phyloP scores from a whole-genome alignment of 1,140 invertebrate species.

The Scaptodrosophila lebanonensis region DNA sequence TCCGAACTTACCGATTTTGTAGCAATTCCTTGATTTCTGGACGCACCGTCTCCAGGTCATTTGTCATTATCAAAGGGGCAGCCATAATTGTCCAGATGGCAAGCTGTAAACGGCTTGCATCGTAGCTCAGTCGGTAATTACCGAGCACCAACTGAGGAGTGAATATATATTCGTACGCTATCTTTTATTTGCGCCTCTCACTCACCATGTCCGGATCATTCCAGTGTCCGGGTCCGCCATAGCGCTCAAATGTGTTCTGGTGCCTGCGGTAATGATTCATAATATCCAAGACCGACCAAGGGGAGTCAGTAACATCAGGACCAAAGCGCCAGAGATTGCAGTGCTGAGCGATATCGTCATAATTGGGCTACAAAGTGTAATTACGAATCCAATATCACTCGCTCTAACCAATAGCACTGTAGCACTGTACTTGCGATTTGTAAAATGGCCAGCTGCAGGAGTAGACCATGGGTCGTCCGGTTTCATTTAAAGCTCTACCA shows the following conservation, averaged over 20 bases:
- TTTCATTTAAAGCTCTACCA: slow-evolving; percentile 39
- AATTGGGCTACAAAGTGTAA: slow-evolving; percentile 89
- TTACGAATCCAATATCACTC: background rate
- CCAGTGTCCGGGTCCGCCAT: slow-evolving; percentile 96
- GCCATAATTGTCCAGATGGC: slow-evolving; percentile 98
- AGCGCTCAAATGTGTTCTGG: slow-evolving; percentile 89
- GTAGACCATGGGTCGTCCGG: slow-evolving; percentile 87
- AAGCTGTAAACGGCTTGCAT: slow-evolving; percentile 97
- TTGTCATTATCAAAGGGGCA: slow-evolving; percentile 97
- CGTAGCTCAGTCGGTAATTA: slow-evolving; percentile 95
- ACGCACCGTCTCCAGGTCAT: slow-evolving; percentile 92
- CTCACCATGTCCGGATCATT: slow-evolving; percentile 98
- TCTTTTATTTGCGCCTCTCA: no score
- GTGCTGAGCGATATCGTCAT: slow-evolving; percentile 87
- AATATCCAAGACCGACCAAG: slow-evolving; percentile 91
- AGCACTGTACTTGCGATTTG: slow-evolving; percentile 88
- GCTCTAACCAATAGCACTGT: slow-evolving; percentile 7
- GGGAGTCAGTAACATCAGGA: slow-evolving; percentile 95
- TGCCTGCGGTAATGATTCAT: slow-evolving; percentile 95
- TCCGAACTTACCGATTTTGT: slow-evolving; percentile 81
- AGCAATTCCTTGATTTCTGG: slow-evolving; percentile 94
- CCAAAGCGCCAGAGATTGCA: slow-evolving; percentile 98
- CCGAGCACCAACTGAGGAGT: slow-evolving; percentile 90
- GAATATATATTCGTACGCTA: no score
- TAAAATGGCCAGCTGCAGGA: slow-evolving; percentile 98